Percentiles rank a stretch among this genome's conserved stretches.
phyloP scores from a whole-genome alignment of 2,888 invertebrate genomes.

The Acanthacorydalis orientalis region DNA sequence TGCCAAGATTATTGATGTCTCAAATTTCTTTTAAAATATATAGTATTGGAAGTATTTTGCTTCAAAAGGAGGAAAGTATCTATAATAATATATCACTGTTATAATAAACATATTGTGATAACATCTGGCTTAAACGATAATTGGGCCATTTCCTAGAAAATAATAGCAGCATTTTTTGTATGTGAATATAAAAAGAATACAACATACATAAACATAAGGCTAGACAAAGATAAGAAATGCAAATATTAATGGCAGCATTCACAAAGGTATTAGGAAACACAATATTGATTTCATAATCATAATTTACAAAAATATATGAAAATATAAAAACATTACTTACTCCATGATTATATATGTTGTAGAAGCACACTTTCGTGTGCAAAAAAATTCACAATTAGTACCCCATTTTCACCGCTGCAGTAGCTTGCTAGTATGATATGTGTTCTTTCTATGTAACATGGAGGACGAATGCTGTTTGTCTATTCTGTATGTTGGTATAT shows the following conservation, averaged over 20 bases:
- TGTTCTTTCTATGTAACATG: constrained; percentile 2
- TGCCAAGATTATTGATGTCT: too few relatives aligned
- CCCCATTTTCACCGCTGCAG: constrained; percentile 51
- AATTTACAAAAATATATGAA: not conserved
- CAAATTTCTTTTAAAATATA: too few relatives aligned
- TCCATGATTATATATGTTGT: constrained; percentile 40
- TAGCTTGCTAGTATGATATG: constrained; percentile 29
- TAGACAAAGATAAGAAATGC: not conserved
- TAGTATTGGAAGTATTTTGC: too few relatives aligned
- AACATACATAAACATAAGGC: not conserved
- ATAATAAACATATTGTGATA: too few relatives aligned
- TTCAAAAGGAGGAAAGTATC: too few relatives aligned
- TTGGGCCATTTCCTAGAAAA: too few relatives aligned
- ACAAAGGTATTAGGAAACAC: not conserved
- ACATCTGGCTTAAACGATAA: too few relatives aligned
- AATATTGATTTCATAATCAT: not conserved
- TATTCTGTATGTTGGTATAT: too few relatives aligned
- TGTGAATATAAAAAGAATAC: too few relatives aligned
- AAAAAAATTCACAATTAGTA: constrained; percentile 46
- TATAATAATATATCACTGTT: too few relatives aligned
- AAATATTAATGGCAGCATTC: not conserved
- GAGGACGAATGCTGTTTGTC: constrained; percentile 1
- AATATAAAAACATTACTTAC: constrained; percentile 34
- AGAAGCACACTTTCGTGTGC: constrained; percentile 60
- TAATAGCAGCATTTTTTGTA: too few relatives aligned